Percentiles rank a stretch among this genome's conserved stretches.
These are phyloP conservation scores for Triops longicaudatus DNA, from an alignment of 1,140 invertebrate genomes.

Conservation along the genomic window DNA sequence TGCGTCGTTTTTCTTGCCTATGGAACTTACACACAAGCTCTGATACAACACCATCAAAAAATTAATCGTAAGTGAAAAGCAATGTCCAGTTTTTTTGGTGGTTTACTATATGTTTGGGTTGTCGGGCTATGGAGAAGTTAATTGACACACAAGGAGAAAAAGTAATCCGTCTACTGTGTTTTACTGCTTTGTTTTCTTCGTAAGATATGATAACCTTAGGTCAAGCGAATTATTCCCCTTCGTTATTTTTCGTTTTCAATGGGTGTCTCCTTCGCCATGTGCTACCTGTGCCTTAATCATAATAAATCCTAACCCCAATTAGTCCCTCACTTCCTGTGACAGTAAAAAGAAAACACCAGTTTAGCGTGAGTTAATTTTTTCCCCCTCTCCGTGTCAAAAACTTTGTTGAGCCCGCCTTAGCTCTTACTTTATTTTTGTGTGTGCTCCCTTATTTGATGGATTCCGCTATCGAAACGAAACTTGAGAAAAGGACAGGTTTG, in stretches of 20 bases:
- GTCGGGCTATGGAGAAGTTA: not conserved
- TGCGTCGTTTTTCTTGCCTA: not conserved
- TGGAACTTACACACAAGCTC: not conserved
- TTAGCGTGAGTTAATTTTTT: not conserved
- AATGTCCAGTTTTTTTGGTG: too few species aligned
- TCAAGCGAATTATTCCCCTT: not conserved
- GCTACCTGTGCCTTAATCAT: slow-evolving; percentile 14
- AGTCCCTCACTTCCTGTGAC: not conserved
- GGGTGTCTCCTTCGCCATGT: not conserved
- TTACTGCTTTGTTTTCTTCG: not conserved
- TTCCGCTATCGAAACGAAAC: not conserved
- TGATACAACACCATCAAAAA: not conserved
- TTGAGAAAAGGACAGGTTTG: not conserved
- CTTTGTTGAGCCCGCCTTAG: not conserved
- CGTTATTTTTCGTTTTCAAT: not conserved
- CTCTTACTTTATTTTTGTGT: not conserved
- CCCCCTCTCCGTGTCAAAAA: not conserved
- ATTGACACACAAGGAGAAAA: not conserved
- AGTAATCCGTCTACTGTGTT: not conserved
- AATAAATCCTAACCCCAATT: not conserved
- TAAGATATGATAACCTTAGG: not conserved
- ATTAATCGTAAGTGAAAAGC: too few species aligned
- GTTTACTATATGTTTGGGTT: not conserved
- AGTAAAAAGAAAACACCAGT: not conserved
- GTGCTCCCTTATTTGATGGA: not conserved